Evolutionary conservation across 1,140 invertebrate species (phyloP).

Genomic region (Drosophila rhopaloa): DNA sequence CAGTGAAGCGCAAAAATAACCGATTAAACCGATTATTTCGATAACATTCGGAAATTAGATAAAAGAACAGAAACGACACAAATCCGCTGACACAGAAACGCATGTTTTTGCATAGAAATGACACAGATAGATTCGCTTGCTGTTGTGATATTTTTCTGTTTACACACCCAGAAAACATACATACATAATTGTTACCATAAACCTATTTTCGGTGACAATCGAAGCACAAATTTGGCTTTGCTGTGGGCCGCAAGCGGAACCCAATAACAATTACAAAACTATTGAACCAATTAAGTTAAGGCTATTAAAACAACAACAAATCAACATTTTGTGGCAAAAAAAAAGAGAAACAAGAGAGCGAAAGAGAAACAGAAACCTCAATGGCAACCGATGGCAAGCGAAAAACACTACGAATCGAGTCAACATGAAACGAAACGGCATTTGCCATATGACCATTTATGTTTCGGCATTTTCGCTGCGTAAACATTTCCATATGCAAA

Average conservation of each 20-base stretch:
- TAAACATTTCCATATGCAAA: slow-evolving; percentile 77
- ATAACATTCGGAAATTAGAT: slow-evolving; percentile 32
- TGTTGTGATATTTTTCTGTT: slow-evolving; percentile 6
- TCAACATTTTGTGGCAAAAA: slow-evolving; percentile 38
- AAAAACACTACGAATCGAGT: slow-evolving; percentile 23
- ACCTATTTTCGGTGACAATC: slow-evolving; percentile 75
- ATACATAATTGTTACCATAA: slow-evolving; percentile 45
- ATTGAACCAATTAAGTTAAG: slow-evolving; percentile 78
- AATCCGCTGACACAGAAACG: slow-evolving; percentile 22
- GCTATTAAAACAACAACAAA: slow-evolving; percentile 49
- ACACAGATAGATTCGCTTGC: slow-evolving; percentile 42
- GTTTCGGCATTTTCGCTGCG: slow-evolving; percentile 59
- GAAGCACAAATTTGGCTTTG: slow-evolving; percentile 43
- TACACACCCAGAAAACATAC: slow-evolving; percentile 42
- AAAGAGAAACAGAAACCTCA: slow-evolving; percentile 54
- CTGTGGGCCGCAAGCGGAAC: slow-evolving; percentile 47
- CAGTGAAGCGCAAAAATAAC: slow-evolving; percentile 33
- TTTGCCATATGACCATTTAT: slow-evolving; percentile 58
- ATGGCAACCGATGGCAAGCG: slow-evolving; percentile 54
- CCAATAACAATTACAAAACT: slow-evolving; percentile 72
- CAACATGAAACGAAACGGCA: slow-evolving; percentile 39
- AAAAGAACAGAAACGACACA: slow-evolving; percentile 19
- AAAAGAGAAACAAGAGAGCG: slow-evolving; percentile 45
- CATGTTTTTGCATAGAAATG: slow-evolving; percentile 26
- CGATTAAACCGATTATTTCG: slow-evolving; percentile 37